Percentiles rank a stretch among this genome's conserved stretches.
Conservation (phyloP, 2,113 vertebrate species). For the Gymnogyps californianus region DNA sequence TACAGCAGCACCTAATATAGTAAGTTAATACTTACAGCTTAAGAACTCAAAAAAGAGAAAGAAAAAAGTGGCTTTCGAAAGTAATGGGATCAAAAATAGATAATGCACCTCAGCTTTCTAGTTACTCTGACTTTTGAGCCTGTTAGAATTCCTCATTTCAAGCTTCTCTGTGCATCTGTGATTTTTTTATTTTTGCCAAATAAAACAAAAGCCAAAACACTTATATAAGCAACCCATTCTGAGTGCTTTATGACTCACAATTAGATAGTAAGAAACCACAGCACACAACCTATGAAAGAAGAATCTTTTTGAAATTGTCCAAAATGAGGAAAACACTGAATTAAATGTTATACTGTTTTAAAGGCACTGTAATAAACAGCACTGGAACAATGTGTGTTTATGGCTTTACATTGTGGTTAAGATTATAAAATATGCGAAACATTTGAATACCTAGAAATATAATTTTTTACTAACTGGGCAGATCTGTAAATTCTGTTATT, state of each 20-base stretch:
- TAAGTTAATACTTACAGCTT: neutral
- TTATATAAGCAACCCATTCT: neutral
- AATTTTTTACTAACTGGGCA: neutral
- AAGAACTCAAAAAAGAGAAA: neutral
- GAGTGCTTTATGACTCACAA: neutral
- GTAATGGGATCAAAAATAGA: neutral
- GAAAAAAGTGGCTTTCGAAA: neutral
- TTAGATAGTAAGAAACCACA: neutral
- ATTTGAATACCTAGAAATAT: neutral
- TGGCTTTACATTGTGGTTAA: neutral
- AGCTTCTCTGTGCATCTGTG: neutral
- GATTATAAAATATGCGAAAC: neutral
- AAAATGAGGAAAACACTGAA: neutral
- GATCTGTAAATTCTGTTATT: neutral
- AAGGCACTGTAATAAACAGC: neutral
- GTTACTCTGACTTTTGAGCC: neutral
- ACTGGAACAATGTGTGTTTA: neutral
- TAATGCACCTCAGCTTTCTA: neutral
- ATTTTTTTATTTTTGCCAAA: neutral
- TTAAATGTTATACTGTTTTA: neutral
- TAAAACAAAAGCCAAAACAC: neutral
- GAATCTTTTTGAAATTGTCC: neutral
- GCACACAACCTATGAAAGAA: neutral
- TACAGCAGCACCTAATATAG: neutral
- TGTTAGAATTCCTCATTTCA: neutral